Conservation (phyloP, 1,140 invertebrate species). For the Cotesia chilonis region DNA sequence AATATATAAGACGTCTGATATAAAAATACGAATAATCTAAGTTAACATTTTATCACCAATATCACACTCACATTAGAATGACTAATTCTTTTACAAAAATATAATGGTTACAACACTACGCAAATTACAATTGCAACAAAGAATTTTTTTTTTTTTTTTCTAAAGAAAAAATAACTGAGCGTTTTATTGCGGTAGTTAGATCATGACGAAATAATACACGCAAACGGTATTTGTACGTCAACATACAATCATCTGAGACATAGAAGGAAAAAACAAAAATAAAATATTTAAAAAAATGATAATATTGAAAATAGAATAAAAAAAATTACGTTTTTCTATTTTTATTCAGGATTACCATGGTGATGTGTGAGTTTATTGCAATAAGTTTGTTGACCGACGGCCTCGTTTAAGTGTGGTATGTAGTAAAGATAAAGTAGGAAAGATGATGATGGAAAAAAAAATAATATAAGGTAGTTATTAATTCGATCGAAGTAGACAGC, state of each 20-base stretch:
- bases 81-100: background rate
- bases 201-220: constrained; percentile 20
- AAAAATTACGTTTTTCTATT: constrained; percentile 7
- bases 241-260: constrained; percentile 7
- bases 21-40: background rate
- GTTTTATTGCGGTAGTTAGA: constrained; percentile 13
- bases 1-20: constrained; percentile 28
- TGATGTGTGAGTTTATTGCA: constrained; percentile 16
- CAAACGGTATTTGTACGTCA: constrained; percentile 20
- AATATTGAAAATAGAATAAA: constrained; percentile 4
- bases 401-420: constrained; percentile 10
- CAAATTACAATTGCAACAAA: background rate
- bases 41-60: constrained; percentile 14
- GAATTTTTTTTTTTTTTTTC: background rate
- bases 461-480: constrained; percentile 4
- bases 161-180: constrained; percentile 1
- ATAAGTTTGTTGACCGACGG: constrained; percentile 28
- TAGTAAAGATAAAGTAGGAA: background rate
- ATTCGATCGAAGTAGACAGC: constrained; percentile 22
- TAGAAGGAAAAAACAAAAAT: background rate
- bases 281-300: background rate
- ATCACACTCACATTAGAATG: background rate
- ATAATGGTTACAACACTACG: background rate
- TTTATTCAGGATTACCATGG: constrained; percentile 17
- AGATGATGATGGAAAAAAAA: constrained; percentile 5